Conservation (phyloP, 2,113 vertebrate genomes). For the Lepisosteus oculatus region DNA sequence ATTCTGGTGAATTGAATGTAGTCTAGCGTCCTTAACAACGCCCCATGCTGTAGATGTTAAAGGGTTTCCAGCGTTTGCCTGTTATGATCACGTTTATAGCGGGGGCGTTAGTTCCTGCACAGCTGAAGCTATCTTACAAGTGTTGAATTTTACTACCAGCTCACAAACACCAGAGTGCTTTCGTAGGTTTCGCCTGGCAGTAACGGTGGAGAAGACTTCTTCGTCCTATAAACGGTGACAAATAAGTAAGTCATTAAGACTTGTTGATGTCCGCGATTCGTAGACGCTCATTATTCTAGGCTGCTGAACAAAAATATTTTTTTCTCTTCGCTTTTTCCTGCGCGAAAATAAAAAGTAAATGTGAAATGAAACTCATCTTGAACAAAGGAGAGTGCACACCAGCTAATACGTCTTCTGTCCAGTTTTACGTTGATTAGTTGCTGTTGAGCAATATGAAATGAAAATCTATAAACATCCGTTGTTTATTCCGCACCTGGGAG, state of each 20-base stretch:
- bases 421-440: constrained; percentile 27
- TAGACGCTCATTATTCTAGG: constrained; percentile 34
- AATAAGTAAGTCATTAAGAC: constrained; percentile 50
- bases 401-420: constrained; percentile 6
- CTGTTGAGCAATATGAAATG: constrained; percentile 10
- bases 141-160: constrained; percentile 25
- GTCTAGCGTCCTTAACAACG: constrained; percentile 12
- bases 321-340: constrained; percentile 16
- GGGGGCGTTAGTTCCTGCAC: constrained; percentile 25
- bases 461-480: constrained; percentile 9
- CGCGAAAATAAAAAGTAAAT: constrained; percentile 24
- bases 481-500: constrained; percentile 15
- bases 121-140: constrained; percentile 24
- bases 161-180: constrained; percentile 23
- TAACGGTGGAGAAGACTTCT: constrained; percentile 30
- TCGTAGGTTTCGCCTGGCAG: constrained; percentile 29
- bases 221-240: constrained; percentile 20
- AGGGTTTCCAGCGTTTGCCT: constrained; percentile 2
- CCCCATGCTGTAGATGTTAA: constrained; percentile 5
- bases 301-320: constrained; percentile 20
- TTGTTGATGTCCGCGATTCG: constrained; percentile 62
- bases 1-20: neutral
- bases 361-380: constrained; percentile 17
- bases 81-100: constrained; percentile 12
- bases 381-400: constrained; percentile 22